A percentile compares a stretch with the other conserved stretches of the same genome.
These are phyloP conservation scores for Caradrina kadenii DNA, from an alignment of 2,888 invertebrate species.

Conservation along the genomic window DNA sequence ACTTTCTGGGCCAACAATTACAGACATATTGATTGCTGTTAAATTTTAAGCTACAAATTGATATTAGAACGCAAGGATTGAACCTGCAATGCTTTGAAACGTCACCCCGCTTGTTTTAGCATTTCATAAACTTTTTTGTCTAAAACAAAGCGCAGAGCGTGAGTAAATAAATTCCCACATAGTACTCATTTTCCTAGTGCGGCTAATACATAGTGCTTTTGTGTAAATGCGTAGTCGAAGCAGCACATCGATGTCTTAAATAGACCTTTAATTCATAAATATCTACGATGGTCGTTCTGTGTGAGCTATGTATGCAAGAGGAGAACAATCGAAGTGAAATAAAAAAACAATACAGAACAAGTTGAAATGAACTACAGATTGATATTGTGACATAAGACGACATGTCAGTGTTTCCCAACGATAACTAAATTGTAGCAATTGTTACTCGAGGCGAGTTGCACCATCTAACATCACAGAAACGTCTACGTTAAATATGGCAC, in stretches of 20 bases:
- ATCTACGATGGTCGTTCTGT: neutral
- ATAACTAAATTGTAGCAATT: slow-evolving; percentile 37
- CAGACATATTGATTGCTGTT: neutral
- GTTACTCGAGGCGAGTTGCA: slow-evolving; percentile 18
- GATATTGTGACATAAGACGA: neutral
- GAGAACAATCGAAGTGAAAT: neutral
- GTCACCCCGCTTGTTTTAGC: slow-evolving; percentile 1
- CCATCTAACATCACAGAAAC: slow-evolving; percentile 24
- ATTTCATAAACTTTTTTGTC: slow-evolving; percentile 16
- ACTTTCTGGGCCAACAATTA: slow-evolving; percentile 41
- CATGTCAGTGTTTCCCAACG: slow-evolving; percentile 1
- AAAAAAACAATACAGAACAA: neutral
- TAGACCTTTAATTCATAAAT: slow-evolving; percentile 48
- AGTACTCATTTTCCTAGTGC: slow-evolving; percentile 60
- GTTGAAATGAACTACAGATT: neutral
- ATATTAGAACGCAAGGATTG: slow-evolving; percentile 10
- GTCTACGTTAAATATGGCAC: slow-evolving; percentile 55
- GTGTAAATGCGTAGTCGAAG: slow-evolving; percentile 66
- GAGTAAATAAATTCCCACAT: slow-evolving; percentile 60
- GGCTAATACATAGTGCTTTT: slow-evolving; percentile 67
- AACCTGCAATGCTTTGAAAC: slow-evolving; percentile 22
- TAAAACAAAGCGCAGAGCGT: slow-evolving; percentile 45
- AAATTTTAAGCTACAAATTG: neutral
- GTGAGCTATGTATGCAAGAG: neutral
- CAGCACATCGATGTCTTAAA: slow-evolving; percentile 58